These are phyloP conservation scores for Nycticebus coucang DNA, from an alignment of 2,113 vertebrate genomes.

Conservation along the genomic window DNA sequence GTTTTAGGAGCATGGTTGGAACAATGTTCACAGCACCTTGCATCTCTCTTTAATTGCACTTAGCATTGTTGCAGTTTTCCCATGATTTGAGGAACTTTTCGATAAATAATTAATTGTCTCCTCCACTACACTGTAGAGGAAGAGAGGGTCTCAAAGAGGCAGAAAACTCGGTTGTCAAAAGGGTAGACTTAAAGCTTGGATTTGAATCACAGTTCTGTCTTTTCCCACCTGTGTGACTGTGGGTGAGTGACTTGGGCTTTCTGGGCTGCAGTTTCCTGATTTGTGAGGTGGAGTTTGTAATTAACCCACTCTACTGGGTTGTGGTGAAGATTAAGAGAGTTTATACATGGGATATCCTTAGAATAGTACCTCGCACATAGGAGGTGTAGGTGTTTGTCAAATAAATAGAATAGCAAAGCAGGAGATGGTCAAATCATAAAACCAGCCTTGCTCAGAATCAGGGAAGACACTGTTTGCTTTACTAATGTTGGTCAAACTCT, in stretches of 20 bases:
- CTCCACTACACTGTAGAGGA: background rate
- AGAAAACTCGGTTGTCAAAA: background rate
- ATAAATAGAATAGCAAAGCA: background rate
- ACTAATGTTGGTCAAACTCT: background rate
- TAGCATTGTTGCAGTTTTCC: background rate
- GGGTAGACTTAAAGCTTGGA: background rate
- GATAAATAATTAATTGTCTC: background rate
- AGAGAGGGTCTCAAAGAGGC: background rate
- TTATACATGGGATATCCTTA: background rate
- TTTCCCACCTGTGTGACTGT: background rate
- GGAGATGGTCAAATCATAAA: background rate
- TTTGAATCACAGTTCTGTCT: background rate
- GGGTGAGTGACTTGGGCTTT: background rate
- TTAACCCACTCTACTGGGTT: background rate
- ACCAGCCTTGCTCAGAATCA: rapidly evolving
- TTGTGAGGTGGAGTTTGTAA: background rate
- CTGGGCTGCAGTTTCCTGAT: background rate
- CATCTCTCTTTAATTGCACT: background rate
- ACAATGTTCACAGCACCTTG: rapidly evolving
- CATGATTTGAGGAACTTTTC: background rate
- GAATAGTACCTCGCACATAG: background rate
- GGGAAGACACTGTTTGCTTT: rapidly evolving
- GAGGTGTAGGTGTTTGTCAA: background rate
- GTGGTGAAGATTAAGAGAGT: background rate
- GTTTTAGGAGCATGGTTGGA: background rate